Base-by-base conservation (phyloP, 2,797 vertebrate species). In the Thaleichthys pacificus region DNA sequence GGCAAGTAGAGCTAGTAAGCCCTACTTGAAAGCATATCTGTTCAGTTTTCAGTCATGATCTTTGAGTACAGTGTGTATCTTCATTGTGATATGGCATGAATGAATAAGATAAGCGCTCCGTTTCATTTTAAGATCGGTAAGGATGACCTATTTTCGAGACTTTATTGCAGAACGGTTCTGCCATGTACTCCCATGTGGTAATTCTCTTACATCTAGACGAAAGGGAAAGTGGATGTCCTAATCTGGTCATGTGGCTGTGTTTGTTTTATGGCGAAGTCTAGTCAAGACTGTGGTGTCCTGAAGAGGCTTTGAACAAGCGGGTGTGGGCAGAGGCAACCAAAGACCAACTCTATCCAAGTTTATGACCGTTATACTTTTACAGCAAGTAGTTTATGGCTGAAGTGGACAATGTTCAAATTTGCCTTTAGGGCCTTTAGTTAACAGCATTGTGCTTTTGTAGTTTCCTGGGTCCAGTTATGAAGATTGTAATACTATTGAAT, bases 281-380 rank as follows among this genome's bases (percentile, higher is more conserved):
- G 65, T 87, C 88, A 82, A 28, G 61, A 21, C 69, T 78, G 30
- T 62, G 74, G 69, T 58, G 79, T 83, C 57, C 5, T 32, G 14
- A 35, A 63, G 14, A 0, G 3, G 4, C n/a, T 68, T 62, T 64
- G 14, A 11, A 14, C 42, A 49, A 58, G 24, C 67, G 35, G 28
- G 61, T 70, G 66, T 68, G 51, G 17, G n/a, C 0, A n/a, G 71
- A 21, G 57, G 66, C 32, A 5, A 5, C 32, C 15, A 38, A 22
- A 62, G 32, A 2, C 51, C 47, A 35, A 0, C 5, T 26, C 8
- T 47, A 65, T 74, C 76, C 14, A 49, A 1, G 22, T 57, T 35
- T 28, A 68, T 47, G 8, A 61, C 64, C 66, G 32, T 32, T 54
- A 57, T 61, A 54, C 56, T 77, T 32, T 69, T 71, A 78, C 9